Evolutionary conservation across 2,113 vertebrate species (phyloP).

Genomic region (Pedetes capensis): DNA sequence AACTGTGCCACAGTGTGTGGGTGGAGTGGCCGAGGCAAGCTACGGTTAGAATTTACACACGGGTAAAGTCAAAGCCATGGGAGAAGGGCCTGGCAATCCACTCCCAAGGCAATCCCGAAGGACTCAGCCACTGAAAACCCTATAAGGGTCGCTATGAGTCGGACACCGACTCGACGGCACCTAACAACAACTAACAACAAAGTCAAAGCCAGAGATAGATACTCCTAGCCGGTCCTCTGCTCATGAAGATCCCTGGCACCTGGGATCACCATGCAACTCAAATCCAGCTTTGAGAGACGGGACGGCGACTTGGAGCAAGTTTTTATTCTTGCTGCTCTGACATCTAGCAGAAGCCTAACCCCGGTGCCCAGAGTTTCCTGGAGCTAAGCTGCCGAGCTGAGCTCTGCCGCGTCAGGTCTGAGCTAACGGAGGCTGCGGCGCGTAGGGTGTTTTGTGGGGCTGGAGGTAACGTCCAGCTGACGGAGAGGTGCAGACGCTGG

Average conservation of each 20-base stretch:
- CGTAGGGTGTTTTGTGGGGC: neutral
- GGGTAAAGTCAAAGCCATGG: too few species aligned
- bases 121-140: too few species aligned
- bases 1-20: too few species aligned
- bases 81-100: too few species aligned
- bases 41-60: neutral
- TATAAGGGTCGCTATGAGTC: too few species aligned
- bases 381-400: neutral
- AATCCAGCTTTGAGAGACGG: neutral
- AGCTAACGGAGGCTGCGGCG: neutral
- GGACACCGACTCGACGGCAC: too few species aligned
- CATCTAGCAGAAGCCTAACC: neutral
- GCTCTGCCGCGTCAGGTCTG: neutral
- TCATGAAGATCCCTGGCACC: too few species aligned
- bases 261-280: neutral
- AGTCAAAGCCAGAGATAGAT: too few species aligned
- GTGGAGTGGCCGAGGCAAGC: too few species aligned
- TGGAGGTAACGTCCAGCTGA: neutral
- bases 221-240: neutral
- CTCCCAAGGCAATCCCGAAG: too few species aligned
- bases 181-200: too few species aligned
- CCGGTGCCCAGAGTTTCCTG: neutral
- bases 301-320: too few species aligned
- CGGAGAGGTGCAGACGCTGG: neutral
- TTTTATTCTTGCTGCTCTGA: neutral